phyloP scores from a whole-genome alignment of 1,140 invertebrate genomes.

The Hormaphis cornu region DNA sequence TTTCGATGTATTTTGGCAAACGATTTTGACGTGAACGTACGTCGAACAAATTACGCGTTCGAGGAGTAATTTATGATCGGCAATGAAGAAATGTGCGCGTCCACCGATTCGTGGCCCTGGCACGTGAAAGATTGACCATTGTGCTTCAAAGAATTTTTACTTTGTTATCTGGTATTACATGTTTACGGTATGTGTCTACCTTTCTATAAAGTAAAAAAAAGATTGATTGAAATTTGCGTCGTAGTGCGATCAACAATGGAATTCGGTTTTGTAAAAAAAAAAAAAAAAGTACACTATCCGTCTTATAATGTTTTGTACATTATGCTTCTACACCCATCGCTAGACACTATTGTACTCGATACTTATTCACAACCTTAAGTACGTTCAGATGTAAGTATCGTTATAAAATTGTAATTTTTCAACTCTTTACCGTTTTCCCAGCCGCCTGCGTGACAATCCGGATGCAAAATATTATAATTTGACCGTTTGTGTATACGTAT shows the following conservation, averaged over 20 bases:
- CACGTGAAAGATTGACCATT: conserved; percentile 21
- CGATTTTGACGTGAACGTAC: conserved; percentile 6
- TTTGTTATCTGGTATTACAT: background rate
- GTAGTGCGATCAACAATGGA: background rate
- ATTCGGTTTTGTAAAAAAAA: background rate
- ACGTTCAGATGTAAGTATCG: too few relatives aligned
- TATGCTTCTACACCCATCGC: too few relatives aligned
- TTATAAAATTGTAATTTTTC: too few relatives aligned
- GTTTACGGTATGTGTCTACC: background rate
- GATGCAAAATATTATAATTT: too few relatives aligned
- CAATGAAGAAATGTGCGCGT: background rate
- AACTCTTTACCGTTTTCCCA: too few relatives aligned
- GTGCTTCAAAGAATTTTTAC: conserved; percentile 4
- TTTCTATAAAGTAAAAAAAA: background rate
- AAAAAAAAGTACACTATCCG: background rate
- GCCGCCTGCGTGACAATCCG: too few relatives aligned
- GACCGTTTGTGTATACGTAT: too few relatives aligned
- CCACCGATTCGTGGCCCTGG: background rate
- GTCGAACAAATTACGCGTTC: conserved; percentile 3
- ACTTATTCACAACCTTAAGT: too few relatives aligned
- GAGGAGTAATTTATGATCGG: conserved; percentile 9
- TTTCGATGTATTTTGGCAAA: conserved; percentile 5
- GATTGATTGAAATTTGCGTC: conserved; percentile 1
- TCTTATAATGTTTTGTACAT: too few relatives aligned
- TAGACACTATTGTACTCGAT: too few relatives aligned